Conservation (phyloP, 2,113 vertebrate species). For the Ciconia maguari region DNA sequence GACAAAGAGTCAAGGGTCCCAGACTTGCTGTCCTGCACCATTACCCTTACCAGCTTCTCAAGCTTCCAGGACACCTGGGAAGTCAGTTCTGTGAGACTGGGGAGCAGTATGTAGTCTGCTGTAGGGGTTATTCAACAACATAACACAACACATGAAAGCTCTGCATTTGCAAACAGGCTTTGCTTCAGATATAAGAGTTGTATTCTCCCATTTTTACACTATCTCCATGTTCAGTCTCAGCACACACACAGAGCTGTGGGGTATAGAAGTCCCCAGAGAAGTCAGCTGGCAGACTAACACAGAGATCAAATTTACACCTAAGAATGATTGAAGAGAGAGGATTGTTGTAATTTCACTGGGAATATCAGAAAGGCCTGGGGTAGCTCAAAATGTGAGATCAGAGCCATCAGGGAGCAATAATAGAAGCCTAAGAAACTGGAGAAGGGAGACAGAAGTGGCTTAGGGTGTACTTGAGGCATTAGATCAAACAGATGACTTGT, state of each 20-base stretch:
- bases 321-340: not conserved
- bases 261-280: not conserved
- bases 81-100: not conserved
- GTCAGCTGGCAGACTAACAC: not conserved
- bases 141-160: accelerated
- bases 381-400: constrained; percentile 5
- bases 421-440: constrained; percentile 2
- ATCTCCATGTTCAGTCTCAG: not conserved
- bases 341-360: not conserved
- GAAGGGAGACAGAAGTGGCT: not conserved
- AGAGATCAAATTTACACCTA: not conserved
- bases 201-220: not conserved
- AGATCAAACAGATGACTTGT: constrained; percentile 5
- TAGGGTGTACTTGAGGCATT: not conserved
- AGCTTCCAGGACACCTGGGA: not conserved
- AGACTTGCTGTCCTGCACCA: not conserved
- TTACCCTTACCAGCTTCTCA: not conserved
- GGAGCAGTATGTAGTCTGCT: not conserved
- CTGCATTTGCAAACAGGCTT: not conserved
- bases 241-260: not conserved
- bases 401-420: not conserved
- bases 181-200: not conserved
- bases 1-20: not conserved
- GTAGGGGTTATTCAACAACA: not conserved
- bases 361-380: not conserved